phyloP scores from a whole-genome alignment of 2,797 vertebrate species.

The Margarornis squamiger region DNA sequence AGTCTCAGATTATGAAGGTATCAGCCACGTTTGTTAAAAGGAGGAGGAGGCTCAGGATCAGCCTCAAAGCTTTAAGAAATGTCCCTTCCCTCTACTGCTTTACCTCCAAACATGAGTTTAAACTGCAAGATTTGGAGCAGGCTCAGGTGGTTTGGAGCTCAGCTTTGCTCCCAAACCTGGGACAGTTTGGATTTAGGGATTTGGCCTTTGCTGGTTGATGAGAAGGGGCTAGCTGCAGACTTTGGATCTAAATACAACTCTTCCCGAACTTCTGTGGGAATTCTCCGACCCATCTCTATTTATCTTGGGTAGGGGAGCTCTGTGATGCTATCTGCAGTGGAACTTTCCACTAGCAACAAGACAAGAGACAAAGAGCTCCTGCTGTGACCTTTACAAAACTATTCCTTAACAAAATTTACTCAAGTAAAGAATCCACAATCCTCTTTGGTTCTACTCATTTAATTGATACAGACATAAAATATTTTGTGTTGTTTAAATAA shows the following conservation, averaged over 20 bases:
- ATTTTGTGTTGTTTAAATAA: conserved; percentile 77
- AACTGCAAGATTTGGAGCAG: not conserved
- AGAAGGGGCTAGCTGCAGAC: not conserved
- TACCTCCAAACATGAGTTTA: not conserved
- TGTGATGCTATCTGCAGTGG: conserved; percentile 68
- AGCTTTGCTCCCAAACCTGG: not conserved
- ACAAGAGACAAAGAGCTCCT: conserved; percentile 69
- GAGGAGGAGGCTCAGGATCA: not conserved
- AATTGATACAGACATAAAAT: conserved; percentile 78
- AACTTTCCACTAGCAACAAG: conserved; percentile 77
- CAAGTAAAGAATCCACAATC: conserved; percentile 61
- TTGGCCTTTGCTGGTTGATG: not conserved
- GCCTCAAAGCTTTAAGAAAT: not conserved
- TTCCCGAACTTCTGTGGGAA: conserved; percentile 12
- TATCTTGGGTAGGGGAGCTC: conserved; percentile 53
- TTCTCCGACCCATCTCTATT: conserved; percentile 62
- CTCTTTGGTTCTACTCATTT: conserved; percentile 71
- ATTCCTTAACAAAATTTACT: conserved; percentile 75
- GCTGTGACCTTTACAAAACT: conserved; percentile 75
- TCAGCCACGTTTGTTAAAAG: not conserved
- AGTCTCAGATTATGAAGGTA: not conserved
- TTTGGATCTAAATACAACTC: not conserved
- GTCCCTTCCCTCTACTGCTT: not conserved
- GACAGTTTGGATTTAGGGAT: not conserved
- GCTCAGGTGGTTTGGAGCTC: not conserved